Percentiles rank a stretch among this genome's conserved stretches.
phyloP scores from a whole-genome alignment of 2,113 vertebrate genomes.

The Ellobius talpinus region DNA sequence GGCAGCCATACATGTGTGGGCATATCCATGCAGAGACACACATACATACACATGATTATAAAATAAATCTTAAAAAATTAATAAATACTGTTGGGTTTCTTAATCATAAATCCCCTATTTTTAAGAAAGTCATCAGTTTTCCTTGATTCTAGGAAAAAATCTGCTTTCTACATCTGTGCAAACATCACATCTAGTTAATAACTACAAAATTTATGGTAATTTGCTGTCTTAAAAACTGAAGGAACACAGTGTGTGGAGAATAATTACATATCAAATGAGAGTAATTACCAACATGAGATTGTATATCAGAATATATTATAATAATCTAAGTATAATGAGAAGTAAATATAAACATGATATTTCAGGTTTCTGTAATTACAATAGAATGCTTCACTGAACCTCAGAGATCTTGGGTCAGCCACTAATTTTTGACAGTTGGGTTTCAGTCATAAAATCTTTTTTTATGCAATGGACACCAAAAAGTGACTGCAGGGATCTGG shows the following conservation, averaged over 20 bases:
- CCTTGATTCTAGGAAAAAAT: slow-evolving; percentile 3
- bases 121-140: neutral
- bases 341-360: neutral
- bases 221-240: neutral
- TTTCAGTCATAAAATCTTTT: neutral
- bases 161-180: neutral
- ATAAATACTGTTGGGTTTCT: neutral
- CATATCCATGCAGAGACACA: neutral
- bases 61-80: neutral
- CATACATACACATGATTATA: too few relatives aligned
- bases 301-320: neutral
- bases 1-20: neutral
- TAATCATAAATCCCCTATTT: neutral
- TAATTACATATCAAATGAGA: neutral
- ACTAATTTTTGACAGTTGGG: neutral
- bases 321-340: neutral
- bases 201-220: slow-evolving; percentile 4
- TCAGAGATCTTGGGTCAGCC: neutral
- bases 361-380: neutral
- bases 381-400: neutral
- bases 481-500: neutral
- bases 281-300: neutral
- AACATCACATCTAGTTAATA: neutral
- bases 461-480: neutral
- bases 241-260: neutral